Conservation (phyloP, 2,113 vertebrate species). For the Cephalopholis sonnerati region DNA sequence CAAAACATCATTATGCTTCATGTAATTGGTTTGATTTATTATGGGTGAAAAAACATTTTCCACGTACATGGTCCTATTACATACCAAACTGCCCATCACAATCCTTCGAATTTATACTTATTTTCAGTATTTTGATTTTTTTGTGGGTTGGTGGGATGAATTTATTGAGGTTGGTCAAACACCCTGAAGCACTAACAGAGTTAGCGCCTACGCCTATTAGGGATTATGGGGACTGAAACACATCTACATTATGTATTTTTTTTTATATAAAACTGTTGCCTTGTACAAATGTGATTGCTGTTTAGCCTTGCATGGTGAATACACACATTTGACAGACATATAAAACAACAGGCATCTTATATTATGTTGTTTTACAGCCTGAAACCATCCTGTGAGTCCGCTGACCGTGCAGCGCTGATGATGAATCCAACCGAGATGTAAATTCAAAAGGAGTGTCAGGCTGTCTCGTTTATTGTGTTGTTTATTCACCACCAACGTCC, state of each 20-base stretch:
- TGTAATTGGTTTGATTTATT: slow-evolving; percentile 18
- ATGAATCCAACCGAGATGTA: slow-evolving; percentile 25
- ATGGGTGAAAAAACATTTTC: background rate
- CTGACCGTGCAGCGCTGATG: background rate
- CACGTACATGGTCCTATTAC: background rate
- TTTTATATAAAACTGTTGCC: background rate
- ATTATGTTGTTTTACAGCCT: background rate
- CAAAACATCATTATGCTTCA: background rate
- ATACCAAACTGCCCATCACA: background rate
- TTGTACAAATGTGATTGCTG: background rate
- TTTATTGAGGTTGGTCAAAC: background rate
- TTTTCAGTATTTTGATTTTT: slow-evolving; percentile 1
- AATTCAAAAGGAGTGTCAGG: slow-evolving; percentile 12
- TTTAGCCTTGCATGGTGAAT: background rate
- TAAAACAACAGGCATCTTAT: slow-evolving; percentile 9
- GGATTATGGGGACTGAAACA: background rate
- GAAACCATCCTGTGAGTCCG: background rate
- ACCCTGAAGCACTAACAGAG: background rate
- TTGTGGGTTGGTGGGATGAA: background rate
- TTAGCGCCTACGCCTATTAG: background rate
- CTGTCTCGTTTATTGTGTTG: slow-evolving; percentile 1
- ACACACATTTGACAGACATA: background rate
- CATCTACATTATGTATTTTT: background rate
- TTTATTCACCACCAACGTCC: slow-evolving; percentile 18
- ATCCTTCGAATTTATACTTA: background rate